phyloP scores from a whole-genome alignment of 2,113 vertebrate genomes.

The Nanger granti region DNA sequence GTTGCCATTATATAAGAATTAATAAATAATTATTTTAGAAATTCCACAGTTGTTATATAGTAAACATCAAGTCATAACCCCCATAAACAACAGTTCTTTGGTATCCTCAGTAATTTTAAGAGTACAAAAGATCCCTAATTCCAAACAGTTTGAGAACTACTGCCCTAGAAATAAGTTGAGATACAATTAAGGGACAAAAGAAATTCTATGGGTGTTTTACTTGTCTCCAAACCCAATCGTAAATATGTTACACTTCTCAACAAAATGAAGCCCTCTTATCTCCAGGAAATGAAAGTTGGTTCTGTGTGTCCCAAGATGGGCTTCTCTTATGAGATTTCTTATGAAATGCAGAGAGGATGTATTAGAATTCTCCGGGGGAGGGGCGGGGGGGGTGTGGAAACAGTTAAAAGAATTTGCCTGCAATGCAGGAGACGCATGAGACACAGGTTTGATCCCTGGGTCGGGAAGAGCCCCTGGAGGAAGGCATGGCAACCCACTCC shows the following conservation, averaged over 20 bases:
- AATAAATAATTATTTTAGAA: neutral
- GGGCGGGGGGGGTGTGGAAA: too few species aligned
- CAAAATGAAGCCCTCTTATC: neutral
- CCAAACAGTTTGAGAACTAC: neutral
- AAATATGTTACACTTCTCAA: neutral
- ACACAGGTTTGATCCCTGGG: neutral
- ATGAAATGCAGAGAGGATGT: neutral
- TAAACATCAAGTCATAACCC: neutral
- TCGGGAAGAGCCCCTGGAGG: neutral
- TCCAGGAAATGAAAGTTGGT: neutral
- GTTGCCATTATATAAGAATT: neutral
- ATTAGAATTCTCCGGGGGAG: neutral
- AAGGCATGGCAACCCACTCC: neutral
- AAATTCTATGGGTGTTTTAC: neutral
- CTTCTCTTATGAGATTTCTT: neutral
- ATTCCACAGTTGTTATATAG: neutral
- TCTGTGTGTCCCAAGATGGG: neutral
- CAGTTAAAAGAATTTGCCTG: neutral
- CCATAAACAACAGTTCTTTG: neutral
- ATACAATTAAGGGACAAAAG: neutral
- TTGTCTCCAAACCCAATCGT: neutral
- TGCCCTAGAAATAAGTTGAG: conserved; percentile 3
- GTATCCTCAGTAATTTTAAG: neutral
- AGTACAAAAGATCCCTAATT: neutral
- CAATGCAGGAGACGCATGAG: neutral